Evolutionary conservation across 2,888 invertebrate species (phyloP).

Genomic region (Apamea epomidion): DNA sequence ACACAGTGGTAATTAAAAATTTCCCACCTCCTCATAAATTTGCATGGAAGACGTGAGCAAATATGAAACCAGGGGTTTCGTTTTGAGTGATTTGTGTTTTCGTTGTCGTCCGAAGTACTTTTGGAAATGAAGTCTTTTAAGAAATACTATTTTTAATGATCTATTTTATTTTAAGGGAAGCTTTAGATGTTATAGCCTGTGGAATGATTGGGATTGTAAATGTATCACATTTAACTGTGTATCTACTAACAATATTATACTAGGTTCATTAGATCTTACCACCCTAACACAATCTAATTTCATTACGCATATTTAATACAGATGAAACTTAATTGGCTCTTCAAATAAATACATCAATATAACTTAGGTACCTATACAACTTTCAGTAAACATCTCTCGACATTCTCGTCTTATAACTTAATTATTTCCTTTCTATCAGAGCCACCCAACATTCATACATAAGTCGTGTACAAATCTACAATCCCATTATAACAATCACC

Average conservation of each 20-base stretch:
- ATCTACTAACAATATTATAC: not conserved
- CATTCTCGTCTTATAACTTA: constrained; percentile 56
- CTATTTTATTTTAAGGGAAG: not conserved
- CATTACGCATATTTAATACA: constrained; percentile 7
- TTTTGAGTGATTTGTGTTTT: constrained; percentile 50
- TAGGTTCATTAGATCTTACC: not conserved
- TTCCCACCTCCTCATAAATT: constrained; percentile 83
- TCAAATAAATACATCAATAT: constrained; percentile 25
- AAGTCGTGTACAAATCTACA: constrained; percentile 77
- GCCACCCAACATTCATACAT: constrained; percentile 29
- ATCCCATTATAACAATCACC: constrained; percentile 89
- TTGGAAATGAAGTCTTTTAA: not conserved
- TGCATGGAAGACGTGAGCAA: constrained; percentile 77
- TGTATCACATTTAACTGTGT: not conserved
- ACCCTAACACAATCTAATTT: not conserved
- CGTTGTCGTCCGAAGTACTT: constrained; percentile 7
- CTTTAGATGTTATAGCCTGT: not conserved
- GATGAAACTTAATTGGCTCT: constrained; percentile 21
- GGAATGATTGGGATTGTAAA: not conserved
- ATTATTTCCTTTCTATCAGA: constrained; percentile 63
- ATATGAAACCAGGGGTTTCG: constrained; percentile 57
- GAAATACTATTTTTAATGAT: not conserved
- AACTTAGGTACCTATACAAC: constrained; percentile 20
- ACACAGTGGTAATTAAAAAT: constrained; percentile 89
- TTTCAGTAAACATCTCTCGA: constrained; percentile 12